phyloP scores from a whole-genome alignment of 1,140 invertebrate species.

The Glossosoma conforme region DNA sequence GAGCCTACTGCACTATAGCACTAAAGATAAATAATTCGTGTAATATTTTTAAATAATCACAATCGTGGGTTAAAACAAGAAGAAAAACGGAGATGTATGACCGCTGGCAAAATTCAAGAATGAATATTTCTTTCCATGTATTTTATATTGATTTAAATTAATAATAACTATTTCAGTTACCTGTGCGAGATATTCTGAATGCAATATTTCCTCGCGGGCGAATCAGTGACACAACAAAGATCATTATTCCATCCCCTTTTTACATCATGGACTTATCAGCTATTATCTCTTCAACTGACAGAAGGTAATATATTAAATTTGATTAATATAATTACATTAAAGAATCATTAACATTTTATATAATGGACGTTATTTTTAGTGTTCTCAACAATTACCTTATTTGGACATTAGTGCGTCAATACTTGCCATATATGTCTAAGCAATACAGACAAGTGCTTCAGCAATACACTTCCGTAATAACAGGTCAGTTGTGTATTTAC shows the following conservation, averaged over 20 bases:
- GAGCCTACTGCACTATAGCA: neutral
- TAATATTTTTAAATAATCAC: too few relatives aligned
- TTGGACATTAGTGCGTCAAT: conserved; percentile 54
- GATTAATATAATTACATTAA: neutral
- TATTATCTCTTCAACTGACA: conserved; percentile 55
- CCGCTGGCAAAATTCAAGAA: too few relatives aligned
- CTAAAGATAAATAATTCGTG: neutral
- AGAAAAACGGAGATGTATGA: too few relatives aligned
- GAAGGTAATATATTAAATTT: conserved; percentile 27
- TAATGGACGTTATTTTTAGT: conserved; percentile 25
- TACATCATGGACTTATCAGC: conserved; percentile 52
- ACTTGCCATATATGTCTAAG: conserved; percentile 54
- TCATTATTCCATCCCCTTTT: conserved; percentile 50
- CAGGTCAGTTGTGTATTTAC: neutral
- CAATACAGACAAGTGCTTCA: conserved; percentile 34
- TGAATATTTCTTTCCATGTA: neutral
- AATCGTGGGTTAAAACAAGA: too few relatives aligned
- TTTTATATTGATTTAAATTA: neutral
- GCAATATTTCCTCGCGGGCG: conserved; percentile 51
- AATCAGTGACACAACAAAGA: conserved; percentile 49
- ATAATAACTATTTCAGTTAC: neutral
- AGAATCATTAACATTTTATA: neutral
- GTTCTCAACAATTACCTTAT: conserved; percentile 59
- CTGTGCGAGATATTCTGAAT: conserved; percentile 48
- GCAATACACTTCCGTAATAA: conserved; percentile 3